Conservation (phyloP, 2,888 invertebrate genomes). For the Nomada hirtipes region DNA sequence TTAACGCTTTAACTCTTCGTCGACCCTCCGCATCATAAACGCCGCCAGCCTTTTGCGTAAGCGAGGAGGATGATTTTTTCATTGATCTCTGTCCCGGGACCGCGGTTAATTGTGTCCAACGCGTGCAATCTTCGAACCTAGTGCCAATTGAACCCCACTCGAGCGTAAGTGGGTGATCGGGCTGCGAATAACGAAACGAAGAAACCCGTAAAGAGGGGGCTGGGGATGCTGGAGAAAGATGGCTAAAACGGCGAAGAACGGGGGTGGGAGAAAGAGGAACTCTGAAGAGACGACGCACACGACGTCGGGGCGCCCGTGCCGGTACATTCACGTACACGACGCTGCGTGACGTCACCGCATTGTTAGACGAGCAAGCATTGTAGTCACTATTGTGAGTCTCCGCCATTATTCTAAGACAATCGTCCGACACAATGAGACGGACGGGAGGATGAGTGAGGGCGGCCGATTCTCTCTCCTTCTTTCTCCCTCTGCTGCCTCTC, state of each 20-base stretch:
- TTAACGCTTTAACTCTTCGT: too few relatives aligned
- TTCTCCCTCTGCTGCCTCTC: constrained; percentile 29
- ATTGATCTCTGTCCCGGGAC: constrained; percentile 16
- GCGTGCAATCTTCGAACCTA: constrained; percentile 48
- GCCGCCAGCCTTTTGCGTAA: background rate
- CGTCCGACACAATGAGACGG: constrained; percentile 84
- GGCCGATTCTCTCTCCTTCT: constrained; percentile 61
- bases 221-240: constrained; percentile 49
- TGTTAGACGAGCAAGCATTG: constrained; percentile 85
- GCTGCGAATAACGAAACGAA: constrained; percentile 71
- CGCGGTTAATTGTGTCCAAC: constrained; percentile 55
- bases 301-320: constrained; percentile 75
- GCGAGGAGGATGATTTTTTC: background rate
- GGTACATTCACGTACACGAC: constrained; percentile 82
- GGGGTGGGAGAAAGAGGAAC: constrained; percentile 68
- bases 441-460: constrained; percentile 81
- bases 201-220: constrained; percentile 60
- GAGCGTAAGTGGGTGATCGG: constrained; percentile 69
- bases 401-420: constrained; percentile 85
- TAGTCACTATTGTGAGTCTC: constrained; percentile 85
- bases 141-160: constrained; percentile 61
- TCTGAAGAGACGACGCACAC: constrained; percentile 77
- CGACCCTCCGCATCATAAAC: background rate
- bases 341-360: constrained; percentile 83
- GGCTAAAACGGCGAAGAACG: constrained; percentile 61